Base-by-base conservation (phyloP, 2,113 vertebrate genomes). In the Silurus asotus region DNA sequence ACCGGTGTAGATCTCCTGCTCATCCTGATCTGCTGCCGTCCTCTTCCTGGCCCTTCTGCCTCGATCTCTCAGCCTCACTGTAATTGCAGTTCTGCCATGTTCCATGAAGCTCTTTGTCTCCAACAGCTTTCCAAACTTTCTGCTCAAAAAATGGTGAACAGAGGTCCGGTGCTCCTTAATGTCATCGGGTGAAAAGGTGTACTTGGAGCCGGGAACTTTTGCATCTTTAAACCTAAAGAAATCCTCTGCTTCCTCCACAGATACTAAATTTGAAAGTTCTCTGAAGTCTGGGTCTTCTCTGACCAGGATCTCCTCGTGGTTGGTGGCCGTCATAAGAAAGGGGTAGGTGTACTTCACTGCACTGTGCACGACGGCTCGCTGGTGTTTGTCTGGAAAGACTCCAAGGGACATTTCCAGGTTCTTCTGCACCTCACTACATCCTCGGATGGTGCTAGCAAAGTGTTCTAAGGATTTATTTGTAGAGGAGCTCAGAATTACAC, bases 201-300 rank as follows among this genome's bases (percentile, higher is more conserved):
- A 97, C 0, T 92, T 96, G 0, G 97, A 96, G 56, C 95, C 95
- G 77, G 94, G 93, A 53, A 93, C 87, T 92, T 97, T 99, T 65
- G 96, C 96, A 62, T 98, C 97, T 69, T 98, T 94, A 91, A 98
- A 99, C 88, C 94, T 95, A 86, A 99, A 97, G 92, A 99, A 99
- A 58, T 93, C 93, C 87, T 93, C 94, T 0, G 97, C 93, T 87
- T 99, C 98, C 74, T 96, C 94, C 91, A 97, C 96, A 1, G 96
- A 95, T 5, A 97, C 96, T 88, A 99, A 86, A 3, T 90, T 88
- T 67, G 96, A 92, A 13, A 99, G 96, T 84, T 97, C 96, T 81
- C 93, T 94, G 93, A 96, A 98, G 86, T 96, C 95, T 0, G 93
- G 93, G 82, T 98, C 97, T 86, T 95, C 96, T 91, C 93, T 95